phyloP scores from a whole-genome alignment of 2,888 invertebrate species.

The Drosophila buzzatii region DNA sequence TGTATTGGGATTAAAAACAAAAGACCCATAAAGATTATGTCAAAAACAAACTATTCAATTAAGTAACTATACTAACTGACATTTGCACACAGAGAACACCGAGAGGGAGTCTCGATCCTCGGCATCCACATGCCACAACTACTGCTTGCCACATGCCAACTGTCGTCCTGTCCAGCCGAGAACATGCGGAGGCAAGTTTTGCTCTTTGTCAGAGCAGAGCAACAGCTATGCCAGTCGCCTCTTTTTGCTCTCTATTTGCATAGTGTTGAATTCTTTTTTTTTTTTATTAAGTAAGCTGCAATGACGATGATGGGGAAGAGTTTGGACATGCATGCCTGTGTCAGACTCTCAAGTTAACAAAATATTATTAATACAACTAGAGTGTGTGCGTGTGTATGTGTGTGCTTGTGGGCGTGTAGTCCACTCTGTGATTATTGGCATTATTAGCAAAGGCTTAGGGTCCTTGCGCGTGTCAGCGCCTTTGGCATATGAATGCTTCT shows the following conservation, averaged over 20 bases:
- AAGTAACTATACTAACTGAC: slow-evolving; percentile 81
- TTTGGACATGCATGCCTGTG: slow-evolving; percentile 18
- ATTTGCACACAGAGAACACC: slow-evolving; percentile 49
- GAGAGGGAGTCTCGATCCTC: slow-evolving; percentile 15
- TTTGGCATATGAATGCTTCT: slow-evolving; percentile 39
- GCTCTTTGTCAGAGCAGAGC: slow-evolving; percentile 58
- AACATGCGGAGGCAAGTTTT: slow-evolving; percentile 68
- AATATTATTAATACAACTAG: slow-evolving; percentile 64
- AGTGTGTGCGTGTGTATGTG: background rate
- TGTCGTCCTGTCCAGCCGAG: slow-evolving; percentile 45
- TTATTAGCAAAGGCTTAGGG: slow-evolving; percentile 75
- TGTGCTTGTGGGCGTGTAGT: slow-evolving; percentile 13
- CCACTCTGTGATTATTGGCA: slow-evolving; percentile 65
- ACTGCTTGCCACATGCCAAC: slow-evolving; percentile 26
- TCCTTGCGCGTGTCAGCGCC: slow-evolving; percentile 72
- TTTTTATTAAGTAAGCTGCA: slow-evolving; percentile 46
- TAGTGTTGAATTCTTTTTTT: slow-evolving; percentile 34
- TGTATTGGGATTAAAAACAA: slow-evolving; percentile 74
- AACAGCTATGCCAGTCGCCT: slow-evolving; percentile 59
- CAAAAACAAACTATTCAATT: slow-evolving; percentile 82
- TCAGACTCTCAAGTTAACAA: slow-evolving; percentile 51
- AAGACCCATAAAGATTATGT: slow-evolving; percentile 80
- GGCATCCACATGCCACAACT: slow-evolving; percentile 41
- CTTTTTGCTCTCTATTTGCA: slow-evolving; percentile 49
- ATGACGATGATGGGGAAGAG: slow-evolving; percentile 50